Base-by-base conservation (phyloP, 1,140 invertebrate species). In the Leptoteleia sp. region DNA sequence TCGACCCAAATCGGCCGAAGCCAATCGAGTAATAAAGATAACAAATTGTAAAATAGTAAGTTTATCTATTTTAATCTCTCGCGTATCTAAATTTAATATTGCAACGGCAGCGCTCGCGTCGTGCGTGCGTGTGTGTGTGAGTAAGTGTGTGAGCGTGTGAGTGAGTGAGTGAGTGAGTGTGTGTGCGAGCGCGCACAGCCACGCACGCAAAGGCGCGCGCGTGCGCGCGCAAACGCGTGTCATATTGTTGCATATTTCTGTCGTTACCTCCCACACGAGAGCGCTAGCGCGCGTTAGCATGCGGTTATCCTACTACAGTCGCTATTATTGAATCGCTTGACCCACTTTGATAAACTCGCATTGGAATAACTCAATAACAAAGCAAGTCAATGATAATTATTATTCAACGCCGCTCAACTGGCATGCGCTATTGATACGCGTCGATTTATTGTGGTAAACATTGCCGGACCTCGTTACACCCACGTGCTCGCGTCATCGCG, bases 261-360 rank as follows among this genome's bases (percentile, higher is more conserved):
- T 75, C 77, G 65, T 75, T 75, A 67, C 57, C 77, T 75, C 77
- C 77, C 64, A 79, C 76, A 62, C 76, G 55, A 38, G 52, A 70
- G 37, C 71, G 57, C 57, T 68, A 52, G 68, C 72, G 68, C 72
- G 62, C 72, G 71, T 76, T 81, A 76, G 72, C 45, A 62, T 76
- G 67, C 76, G 68, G 59, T 77, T 79, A 80, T 77, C 65, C 80
- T 76, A 76, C 68, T 76, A 70, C 84, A 81, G 81, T 80, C 80
- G 82, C 82, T 82, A 84, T 83, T 88, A 88, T 89, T 89, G 83
- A 89, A 88, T 87, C 85, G 87, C 85, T 87, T 89, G 87, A 89
- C 88, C 88, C 85, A 89, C 86, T 89, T 89, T 84, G 88, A 89
- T 89, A 89, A 89, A 88, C 84, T 85, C 83, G 83, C 83, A 86